These are phyloP conservation scores for Ceriagrion tenellum DNA, from an alignment of 2,888 invertebrate species.

Conservation along the genomic window DNA sequence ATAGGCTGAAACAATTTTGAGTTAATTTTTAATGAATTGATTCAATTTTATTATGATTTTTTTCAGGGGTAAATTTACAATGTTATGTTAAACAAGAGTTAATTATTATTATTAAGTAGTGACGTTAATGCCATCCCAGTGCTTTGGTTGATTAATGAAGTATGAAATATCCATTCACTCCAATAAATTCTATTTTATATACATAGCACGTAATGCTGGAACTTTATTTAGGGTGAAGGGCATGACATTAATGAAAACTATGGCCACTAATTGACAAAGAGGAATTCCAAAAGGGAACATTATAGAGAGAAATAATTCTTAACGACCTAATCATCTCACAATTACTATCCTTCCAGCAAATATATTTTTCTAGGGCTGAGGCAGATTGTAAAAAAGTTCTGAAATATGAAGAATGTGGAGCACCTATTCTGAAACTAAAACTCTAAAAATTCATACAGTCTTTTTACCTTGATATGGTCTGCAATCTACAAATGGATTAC, in stretches of 20 bases:
- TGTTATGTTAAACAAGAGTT: not conserved
- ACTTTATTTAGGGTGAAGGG: not conserved
- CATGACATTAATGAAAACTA: too few relatives aligned
- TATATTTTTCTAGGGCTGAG: not conserved
- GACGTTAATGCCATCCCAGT: not conserved
- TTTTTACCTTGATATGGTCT: conserved; percentile 75
- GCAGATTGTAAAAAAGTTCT: not conserved
- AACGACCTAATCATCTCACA: not conserved
- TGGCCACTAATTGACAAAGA: too few relatives aligned
- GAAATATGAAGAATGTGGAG: not conserved
- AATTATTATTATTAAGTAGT: not conserved
- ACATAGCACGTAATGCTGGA: not conserved
- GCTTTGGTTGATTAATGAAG: not conserved
- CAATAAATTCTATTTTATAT: not conserved
- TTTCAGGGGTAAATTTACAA: not conserved
- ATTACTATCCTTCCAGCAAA: not conserved
- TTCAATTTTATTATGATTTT: not conserved
- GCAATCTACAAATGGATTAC: conserved; percentile 79
- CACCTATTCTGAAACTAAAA: conserved; percentile 70
- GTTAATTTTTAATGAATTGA: not conserved
- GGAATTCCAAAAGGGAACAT: too few relatives aligned
- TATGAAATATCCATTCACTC: not conserved
- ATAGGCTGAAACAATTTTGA: too few relatives aligned
- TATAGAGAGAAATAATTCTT: not conserved
- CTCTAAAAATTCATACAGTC: not conserved